Base-by-base conservation (phyloP, 2,888 invertebrate genomes). In the Parnassius smintheus region DNA sequence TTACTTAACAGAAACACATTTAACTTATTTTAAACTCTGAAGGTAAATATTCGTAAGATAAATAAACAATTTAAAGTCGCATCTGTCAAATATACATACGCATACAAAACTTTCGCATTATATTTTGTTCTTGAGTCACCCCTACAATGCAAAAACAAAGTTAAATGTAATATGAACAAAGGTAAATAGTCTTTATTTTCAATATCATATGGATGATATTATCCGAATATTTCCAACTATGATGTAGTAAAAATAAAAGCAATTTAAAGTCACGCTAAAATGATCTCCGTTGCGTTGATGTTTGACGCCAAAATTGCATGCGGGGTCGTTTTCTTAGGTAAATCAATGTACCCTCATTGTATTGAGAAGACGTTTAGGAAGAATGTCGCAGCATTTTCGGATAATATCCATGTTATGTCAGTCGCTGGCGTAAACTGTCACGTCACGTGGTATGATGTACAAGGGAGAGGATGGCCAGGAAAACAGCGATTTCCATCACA, bases 351-450 rank as follows among this genome's bases (percentile, higher is more conserved):
- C 81, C 83, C 85, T 75, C 75, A 70, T 74, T 80, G 82, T 82
- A 84, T 82, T 79, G 80, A 69, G 75, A 78, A 83, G 84, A 83
- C 81, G 83, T 84, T 85, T 81, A 79, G 77, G 80, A 83, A 82
- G 83, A 85, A 88, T 85, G 89, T 89, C 88, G 82, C 84, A 76
- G 81, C 83, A 89, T 89, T 90, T 90, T 88, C 78, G 86, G 86
- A 85, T 83, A n/a, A n/a, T n/a, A n/a, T n/a, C n/a, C n/a, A n/a
- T n/a, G n/a, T n/a, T n/a, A 83, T 83, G 89, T 85, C 87, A 87
- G 84, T 86, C 82, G 81, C 75, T 82, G 75, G 80, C 74, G 81
- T 75, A 73, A 73, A 76, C 81, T 82, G 85, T 85, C 86, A 85
- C 82, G 82, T 80, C 82, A 81, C 77, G 80, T 70, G 73, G 68